Percentiles rank a stretch among this genome's conserved stretches.
Conservation (phyloP, 2,113 vertebrate species). For the Tenrec ecaudatus region DNA sequence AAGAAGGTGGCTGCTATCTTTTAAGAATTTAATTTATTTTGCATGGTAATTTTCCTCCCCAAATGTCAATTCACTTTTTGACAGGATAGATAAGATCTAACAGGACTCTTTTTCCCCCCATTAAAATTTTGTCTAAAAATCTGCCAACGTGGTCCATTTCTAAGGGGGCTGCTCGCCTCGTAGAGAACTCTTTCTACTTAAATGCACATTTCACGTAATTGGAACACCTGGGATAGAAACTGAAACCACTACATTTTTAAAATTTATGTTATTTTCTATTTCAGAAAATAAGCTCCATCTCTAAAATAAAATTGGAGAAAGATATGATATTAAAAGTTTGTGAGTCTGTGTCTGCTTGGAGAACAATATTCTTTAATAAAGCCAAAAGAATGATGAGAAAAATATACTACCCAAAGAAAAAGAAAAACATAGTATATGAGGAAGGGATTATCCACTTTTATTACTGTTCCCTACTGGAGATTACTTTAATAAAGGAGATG, state of each 20-base stretch:
- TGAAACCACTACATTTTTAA: conserved; percentile 40
- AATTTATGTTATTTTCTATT: conserved; percentile 7
- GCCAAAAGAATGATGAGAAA: conserved; percentile 50
- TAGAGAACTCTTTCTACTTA: conserved; percentile 24
- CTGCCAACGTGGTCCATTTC: neutral
- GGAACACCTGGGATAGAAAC: conserved; percentile 18
- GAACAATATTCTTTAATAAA: conserved; percentile 56
- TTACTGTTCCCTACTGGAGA: conserved; percentile 42
- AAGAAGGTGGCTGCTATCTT: conserved; percentile 33
- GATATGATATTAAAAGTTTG: conserved; percentile 31
- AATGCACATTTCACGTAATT: conserved; percentile 47
- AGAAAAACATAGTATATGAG: conserved; percentile 17
- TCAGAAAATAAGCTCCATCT: conserved; percentile 29
- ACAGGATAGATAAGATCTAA: neutral
- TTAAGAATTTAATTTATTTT: conserved; percentile 43
- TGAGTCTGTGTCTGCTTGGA: neutral
- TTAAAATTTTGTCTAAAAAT: conserved; percentile 23
- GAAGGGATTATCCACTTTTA: conserved; percentile 28
- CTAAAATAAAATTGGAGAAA: conserved; percentile 53
- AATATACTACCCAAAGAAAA: conserved; percentile 30
- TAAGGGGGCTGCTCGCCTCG: neutral
- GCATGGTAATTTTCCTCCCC: conserved; percentile 28
- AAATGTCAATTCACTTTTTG: neutral
- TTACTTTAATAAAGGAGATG: conserved; percentile 65
- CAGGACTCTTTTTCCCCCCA: neutral